phyloP scores from a whole-genome alignment of 1,140 invertebrate species.

The Lepidurus couesii region DNA sequence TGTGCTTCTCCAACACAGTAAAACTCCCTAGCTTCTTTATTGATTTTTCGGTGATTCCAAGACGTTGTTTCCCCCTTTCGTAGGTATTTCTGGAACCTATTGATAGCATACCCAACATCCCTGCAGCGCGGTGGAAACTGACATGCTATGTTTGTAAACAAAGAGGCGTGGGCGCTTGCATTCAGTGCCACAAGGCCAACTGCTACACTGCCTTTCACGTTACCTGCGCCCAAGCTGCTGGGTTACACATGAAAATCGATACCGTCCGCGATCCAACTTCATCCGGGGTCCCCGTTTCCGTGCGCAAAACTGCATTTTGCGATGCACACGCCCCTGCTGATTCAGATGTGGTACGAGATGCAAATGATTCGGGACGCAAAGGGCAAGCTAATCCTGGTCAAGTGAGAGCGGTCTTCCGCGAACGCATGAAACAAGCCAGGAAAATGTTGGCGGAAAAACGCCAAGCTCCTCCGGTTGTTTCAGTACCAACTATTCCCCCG shows the following conservation, averaged over 20 bases:
- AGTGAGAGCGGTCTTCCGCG: slow-evolving; percentile 51
- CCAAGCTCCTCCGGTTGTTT: slow-evolving; percentile 79
- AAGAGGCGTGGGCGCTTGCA: slow-evolving; percentile 87
- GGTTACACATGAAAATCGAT: slow-evolving; percentile 92
- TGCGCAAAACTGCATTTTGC: slow-evolving; percentile 93
- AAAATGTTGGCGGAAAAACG: slow-evolving; percentile 76
- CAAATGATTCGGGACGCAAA: slow-evolving; percentile 42
- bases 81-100: slow-evolving; percentile 91
- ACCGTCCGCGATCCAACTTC: slow-evolving; percentile 69
- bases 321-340: slow-evolving; percentile 86
- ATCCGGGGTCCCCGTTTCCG: slow-evolving; percentile 52
- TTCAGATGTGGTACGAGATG: slow-evolving; percentile 46
- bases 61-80: slow-evolving; percentile 30
- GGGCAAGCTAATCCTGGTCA: slow-evolving; percentile 45
- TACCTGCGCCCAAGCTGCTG: slow-evolving; percentile 88
- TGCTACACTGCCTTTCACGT: slow-evolving; percentile 98
- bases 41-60: slow-evolving; percentile 11
- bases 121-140: slow-evolving; percentile 87
- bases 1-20: slow-evolving; percentile 90
- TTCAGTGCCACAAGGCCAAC: slow-evolving; percentile 94
- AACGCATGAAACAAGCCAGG: slow-evolving; percentile 72
- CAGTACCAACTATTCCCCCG: slow-evolving; percentile 88
- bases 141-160: slow-evolving; percentile 96
- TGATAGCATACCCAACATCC: slow-evolving; percentile 92
- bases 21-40: slow-evolving; percentile 35